Conservation (phyloP, 2,888 invertebrate genomes). For the Notocelia uddmanniana region DNA sequence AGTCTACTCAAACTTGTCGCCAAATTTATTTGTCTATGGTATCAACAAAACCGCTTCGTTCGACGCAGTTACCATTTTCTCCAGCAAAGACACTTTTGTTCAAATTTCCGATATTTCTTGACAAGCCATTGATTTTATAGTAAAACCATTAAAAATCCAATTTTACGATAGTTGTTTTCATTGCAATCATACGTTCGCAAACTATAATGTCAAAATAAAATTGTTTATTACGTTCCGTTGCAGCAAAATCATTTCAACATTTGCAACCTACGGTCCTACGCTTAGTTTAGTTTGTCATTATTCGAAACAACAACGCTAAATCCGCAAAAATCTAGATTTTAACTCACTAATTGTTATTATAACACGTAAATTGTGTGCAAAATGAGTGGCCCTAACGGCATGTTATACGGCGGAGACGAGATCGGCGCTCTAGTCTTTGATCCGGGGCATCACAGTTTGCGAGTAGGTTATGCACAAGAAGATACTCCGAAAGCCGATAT, state of each 20-base stretch:
- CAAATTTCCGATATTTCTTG: no score
- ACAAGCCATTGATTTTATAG: no score
- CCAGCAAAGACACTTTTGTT: no score
- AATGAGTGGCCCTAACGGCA: conserved; percentile 86
- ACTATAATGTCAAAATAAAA: no score
- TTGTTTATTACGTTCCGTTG: conserved; percentile 18
- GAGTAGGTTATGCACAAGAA: conserved; percentile 98
- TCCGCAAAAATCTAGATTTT: not conserved
- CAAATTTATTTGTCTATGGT: not conserved
- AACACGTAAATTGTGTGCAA: conserved; percentile 38
- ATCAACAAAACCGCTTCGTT: not conserved
- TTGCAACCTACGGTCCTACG: conserved; percentile 5
- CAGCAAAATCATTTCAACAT: not conserved
- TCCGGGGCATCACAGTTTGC: conserved; percentile 90
- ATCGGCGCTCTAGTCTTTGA: conserved; percentile 99
- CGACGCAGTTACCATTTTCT: not conserved
- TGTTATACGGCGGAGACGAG: conserved; percentile 98
- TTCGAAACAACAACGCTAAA: conserved; percentile 39
- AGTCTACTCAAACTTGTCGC: conserved; percentile 14
- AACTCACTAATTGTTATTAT: conserved; percentile 18
- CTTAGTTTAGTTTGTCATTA: conserved; percentile 26
- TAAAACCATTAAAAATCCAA: no score
- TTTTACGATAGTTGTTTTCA: no score
- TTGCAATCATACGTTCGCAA: no score
- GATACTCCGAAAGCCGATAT: conserved; percentile 99